A percentile compares a stretch with the other conserved stretches of the same genome.
These are phyloP conservation scores for Mactromeris polynyma DNA, from an alignment of 2,888 invertebrate genomes.

Conservation along the genomic window DNA sequence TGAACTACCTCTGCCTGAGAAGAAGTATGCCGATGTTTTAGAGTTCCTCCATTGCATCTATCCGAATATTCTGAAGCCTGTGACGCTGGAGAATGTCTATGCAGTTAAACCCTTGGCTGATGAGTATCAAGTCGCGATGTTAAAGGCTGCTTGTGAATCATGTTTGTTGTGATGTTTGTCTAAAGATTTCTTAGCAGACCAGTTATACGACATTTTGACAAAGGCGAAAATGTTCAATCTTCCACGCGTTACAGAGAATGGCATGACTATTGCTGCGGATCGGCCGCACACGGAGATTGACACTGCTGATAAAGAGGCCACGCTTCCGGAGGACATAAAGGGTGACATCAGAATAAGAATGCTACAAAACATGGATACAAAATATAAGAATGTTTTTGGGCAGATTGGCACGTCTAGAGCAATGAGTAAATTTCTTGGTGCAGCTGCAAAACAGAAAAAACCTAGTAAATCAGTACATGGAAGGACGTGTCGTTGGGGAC, in stretches of 20 bases:
- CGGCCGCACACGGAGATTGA: neutral
- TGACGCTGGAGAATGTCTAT: constrained; percentile 24
- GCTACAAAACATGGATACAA: neutral
- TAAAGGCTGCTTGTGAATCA: constrained; percentile 28
- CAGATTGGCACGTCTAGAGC: neutral
- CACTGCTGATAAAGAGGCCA: neutral
- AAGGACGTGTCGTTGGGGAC: neutral
- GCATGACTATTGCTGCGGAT: neutral
- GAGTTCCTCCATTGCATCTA: constrained; percentile 33
- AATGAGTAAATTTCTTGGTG: neutral
- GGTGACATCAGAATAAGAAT: neutral
- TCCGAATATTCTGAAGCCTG: constrained; percentile 17
- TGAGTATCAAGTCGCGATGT: constrained; percentile 23
- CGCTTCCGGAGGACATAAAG: neutral
- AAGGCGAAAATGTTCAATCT: neutral
- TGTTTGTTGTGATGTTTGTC: constrained; percentile 7
- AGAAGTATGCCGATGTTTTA: constrained; percentile 22
- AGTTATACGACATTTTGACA: neutral
- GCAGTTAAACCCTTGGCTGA: constrained; percentile 22
- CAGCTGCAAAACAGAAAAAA: neutral
- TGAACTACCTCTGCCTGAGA: constrained; percentile 20
- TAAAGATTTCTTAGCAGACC: neutral
- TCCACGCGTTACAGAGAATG: neutral
- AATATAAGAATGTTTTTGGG: neutral
- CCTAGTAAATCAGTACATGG: neutral